Base-by-base conservation (phyloP, 2,797 vertebrate genomes). In the Eleutherodactylus coqui region DNA sequence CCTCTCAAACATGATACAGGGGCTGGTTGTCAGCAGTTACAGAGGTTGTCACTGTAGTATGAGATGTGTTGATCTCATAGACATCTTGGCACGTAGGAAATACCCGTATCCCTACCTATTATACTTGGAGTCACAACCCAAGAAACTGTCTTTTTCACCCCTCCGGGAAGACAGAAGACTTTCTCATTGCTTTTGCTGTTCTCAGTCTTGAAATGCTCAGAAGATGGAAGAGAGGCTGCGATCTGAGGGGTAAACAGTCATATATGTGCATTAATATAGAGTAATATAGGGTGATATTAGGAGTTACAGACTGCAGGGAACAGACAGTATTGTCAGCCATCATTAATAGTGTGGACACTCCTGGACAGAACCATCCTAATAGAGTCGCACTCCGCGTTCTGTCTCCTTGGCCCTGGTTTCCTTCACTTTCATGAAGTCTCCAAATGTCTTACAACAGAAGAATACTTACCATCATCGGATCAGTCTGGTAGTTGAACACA, bases 41-140 rank as follows among this genome's bases (percentile, higher is more conserved):
- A 60, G 55, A 60, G 0, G 58, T 3, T 62, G 10, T 32, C 3
- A 1, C 58, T 62, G n/a, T 49, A 49, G 47, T 49, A 49, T 49
- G 14, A 49, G 47, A 11, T 49, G 47, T 49, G 47, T 49, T 6
- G 47, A 49, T 49, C 47, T 49, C 5, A 9, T 9, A 11, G 53
- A 24, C 5, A 8, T 24, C 24, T 11, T n/a, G n/a, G n/a, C n/a
- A n/a, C n/a, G n/a, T n/a, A 7, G 55, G 55, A 27, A n/a, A 58
- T n/a, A n/a, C 17, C 7, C 11, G 14, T 34, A 0, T 67, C 7
- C 19, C 53, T 87, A 97, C 96, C 96, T 10, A 96, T 88, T 1
- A 83, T 51, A 0, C 88, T 90, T 10, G 95, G 93, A 45, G 93
- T 95, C 49, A 97, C 79, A 0, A 89, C 94, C 96, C 96, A 97